These are phyloP conservation scores for Lasiommata megera DNA, from an alignment of 2,888 invertebrate genomes.

Conservation along the genomic window DNA sequence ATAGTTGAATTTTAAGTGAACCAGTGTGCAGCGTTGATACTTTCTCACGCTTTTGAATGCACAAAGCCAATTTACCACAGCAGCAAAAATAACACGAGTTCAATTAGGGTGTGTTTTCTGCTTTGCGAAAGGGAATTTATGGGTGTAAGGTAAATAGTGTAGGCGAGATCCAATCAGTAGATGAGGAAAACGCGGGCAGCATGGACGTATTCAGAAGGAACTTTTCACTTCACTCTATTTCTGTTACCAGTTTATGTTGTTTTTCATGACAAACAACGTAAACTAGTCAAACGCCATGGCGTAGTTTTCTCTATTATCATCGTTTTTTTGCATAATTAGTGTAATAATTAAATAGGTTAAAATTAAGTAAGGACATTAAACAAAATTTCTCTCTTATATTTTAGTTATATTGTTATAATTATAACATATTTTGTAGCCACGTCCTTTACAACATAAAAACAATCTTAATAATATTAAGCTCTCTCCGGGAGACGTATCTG, in stretches of 20 bases:
- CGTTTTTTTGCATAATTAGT: too few species aligned
- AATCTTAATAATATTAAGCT: too few species aligned
- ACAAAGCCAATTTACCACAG: constrained; percentile 72
- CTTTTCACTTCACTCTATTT: constrained; percentile 4
- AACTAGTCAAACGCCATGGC: too few species aligned
- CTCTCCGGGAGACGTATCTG: too few species aligned
- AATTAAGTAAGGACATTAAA: too few species aligned
- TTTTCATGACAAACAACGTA: too few species aligned
- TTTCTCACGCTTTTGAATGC: constrained; percentile 72
- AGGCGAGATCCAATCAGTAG: constrained; percentile 58
- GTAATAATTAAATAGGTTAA: too few species aligned
- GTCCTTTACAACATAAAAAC: too few species aligned
- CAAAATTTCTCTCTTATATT: too few species aligned
- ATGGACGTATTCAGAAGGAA: constrained; percentile 24
- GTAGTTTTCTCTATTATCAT: too few species aligned
- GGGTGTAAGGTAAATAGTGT: constrained; percentile 56
- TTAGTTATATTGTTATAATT: too few species aligned
- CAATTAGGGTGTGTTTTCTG: constrained; percentile 74
- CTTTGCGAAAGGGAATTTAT: constrained; percentile 63
- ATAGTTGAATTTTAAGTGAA: constrained; percentile 47
- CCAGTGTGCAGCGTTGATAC: constrained; percentile 54
- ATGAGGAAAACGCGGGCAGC: constrained; percentile 42
- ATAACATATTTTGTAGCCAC: too few species aligned
- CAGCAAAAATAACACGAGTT: constrained; percentile 74
- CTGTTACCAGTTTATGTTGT: constrained; percentile 1